Evolutionary conservation across 2,113 vertebrate species (phyloP).

Genomic region (Dicaeum eximium): DNA sequence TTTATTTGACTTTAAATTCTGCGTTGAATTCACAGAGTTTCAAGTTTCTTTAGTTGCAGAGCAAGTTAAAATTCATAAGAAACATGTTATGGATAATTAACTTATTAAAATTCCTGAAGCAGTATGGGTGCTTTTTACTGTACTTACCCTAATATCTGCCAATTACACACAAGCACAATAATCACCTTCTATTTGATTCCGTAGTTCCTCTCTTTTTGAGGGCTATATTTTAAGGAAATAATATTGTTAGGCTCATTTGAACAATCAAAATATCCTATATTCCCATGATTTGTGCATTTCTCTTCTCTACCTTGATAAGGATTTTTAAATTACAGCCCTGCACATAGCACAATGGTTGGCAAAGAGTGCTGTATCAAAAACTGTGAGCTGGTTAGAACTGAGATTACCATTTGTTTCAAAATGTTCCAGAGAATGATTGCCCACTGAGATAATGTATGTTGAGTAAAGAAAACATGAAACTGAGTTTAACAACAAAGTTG

Average conservation of each 20-base stretch:
- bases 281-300: background rate
- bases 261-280: background rate
- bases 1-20: background rate
- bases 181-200: background rate
- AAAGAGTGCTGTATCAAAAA: background rate
- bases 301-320: background rate
- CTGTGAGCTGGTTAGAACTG: constrained; percentile 21
- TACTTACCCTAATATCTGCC: background rate
- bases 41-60: background rate
- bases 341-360: background rate
- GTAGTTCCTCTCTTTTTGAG: background rate
- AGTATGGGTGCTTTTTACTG: background rate
- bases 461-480: constrained; percentile 66
- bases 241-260: background rate
- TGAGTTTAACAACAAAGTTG: constrained; percentile 9
- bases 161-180: background rate
- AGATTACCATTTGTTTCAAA: constrained; percentile 66
- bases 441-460: constrained; percentile 54
- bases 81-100: background rate
- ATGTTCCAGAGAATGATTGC: constrained; percentile 66
- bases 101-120: background rate
- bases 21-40: background rate
- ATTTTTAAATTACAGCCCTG: background rate
- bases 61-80: background rate
- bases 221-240: background rate